A percentile compares a stretch with the other conserved stretches of the same genome.
Evolutionary conservation across 2,113 vertebrate species (phyloP).

Genomic region (Saguinus midas): DNA sequence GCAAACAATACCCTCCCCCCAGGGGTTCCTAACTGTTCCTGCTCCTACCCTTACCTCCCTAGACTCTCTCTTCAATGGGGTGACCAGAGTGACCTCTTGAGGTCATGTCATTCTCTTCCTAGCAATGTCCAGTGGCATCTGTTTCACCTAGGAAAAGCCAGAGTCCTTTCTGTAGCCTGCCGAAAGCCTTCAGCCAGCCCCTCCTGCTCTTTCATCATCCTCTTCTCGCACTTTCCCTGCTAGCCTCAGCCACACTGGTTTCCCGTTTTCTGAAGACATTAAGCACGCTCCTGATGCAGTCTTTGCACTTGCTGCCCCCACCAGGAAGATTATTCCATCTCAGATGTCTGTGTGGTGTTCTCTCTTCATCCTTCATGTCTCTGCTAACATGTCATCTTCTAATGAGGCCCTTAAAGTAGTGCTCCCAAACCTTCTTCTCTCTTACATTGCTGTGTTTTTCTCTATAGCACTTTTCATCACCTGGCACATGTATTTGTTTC

Average conservation of each 20-base stretch:
- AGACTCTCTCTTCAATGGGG: background rate
- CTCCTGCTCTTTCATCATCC: background rate
- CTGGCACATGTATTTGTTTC: background rate
- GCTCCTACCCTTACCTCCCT: background rate
- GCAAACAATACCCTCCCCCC: background rate
- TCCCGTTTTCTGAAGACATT: background rate
- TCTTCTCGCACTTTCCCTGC: background rate
- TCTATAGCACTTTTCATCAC: background rate
- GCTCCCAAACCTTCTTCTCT: background rate
- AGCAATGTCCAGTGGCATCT: background rate
- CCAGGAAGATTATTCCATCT: background rate
- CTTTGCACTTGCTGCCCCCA: background rate
- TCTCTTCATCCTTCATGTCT: background rate
- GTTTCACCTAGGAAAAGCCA: background rate
- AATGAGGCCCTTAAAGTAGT: background rate
- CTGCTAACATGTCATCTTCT: background rate
- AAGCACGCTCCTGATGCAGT: background rate
- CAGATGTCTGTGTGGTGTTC: background rate
- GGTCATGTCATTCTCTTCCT: background rate
- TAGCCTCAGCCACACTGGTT: background rate
- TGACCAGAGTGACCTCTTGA: background rate
- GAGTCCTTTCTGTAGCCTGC: background rate
- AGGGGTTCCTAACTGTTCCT: background rate
- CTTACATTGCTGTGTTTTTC: background rate
- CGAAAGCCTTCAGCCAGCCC: background rate